phyloP scores from a whole-genome alignment of 2,797 vertebrate species.

The Dryobates pubescens region DNA sequence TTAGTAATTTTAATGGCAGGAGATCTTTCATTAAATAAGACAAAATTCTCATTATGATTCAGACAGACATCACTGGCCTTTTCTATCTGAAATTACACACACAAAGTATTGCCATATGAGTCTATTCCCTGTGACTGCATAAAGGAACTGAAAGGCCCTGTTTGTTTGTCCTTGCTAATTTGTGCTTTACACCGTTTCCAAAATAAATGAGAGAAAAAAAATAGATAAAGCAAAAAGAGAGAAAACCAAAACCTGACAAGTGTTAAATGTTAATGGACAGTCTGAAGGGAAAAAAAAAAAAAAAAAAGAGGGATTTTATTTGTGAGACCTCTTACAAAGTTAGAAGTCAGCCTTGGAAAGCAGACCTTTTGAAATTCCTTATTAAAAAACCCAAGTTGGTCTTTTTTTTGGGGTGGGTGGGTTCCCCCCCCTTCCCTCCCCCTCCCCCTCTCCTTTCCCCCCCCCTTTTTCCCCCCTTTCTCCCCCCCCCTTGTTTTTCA shows the following conservation, averaged over 20 bases:
- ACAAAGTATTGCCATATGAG: background rate
- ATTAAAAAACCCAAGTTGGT: conserved; percentile 23
- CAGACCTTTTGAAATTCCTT: conserved; percentile 34
- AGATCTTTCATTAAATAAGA: background rate
- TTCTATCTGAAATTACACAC: background rate
- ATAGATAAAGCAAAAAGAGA: background rate
- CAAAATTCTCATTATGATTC: background rate
- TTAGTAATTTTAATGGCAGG: background rate
- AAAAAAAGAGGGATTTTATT: background rate
- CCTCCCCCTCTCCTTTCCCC: too few relatives aligned
- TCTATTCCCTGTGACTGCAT: background rate
- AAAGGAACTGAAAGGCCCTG: background rate
- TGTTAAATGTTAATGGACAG: background rate
- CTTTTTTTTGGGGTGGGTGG: background rate
- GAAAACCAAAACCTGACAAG: accelerated
- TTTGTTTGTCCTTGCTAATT: background rate
- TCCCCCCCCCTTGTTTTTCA: background rate
- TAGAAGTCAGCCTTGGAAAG: conserved; percentile 19
- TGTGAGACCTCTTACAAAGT: background rate
- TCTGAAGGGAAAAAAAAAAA: background rate
- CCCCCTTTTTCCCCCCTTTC: too few relatives aligned
- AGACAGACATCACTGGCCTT: background rate
- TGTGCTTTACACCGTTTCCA: background rate
- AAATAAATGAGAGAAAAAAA: too few relatives aligned
- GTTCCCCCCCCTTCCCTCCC: too few relatives aligned